Evolutionary conservation across 2,797 vertebrate species (phyloP), one percentile per base, ranked within the genome.

Genomic region (Apogon hyalosoma): DNA sequence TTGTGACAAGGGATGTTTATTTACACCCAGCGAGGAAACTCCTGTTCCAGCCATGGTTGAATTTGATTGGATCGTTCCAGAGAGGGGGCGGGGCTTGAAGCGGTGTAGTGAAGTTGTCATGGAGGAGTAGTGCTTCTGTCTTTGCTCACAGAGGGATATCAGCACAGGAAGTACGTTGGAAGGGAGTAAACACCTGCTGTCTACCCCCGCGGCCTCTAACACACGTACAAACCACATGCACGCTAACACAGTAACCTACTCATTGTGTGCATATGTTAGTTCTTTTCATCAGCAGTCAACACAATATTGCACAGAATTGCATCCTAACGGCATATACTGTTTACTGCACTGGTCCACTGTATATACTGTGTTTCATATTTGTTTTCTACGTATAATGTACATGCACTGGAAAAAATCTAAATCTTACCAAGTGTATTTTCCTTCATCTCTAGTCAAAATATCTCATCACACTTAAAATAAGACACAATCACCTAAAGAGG

Each of bases 141-240:
- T 59, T 57, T 65, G 63, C 72, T 84, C 62, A 63, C 52, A 21
- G 61, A 73, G 78, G 79, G 77, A 81, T 80, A 63, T 87, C 70
- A 77, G 76, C 79, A 89, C 92, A 94, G 92, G 92, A 93, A 94
- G 88, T 91, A 87, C 83, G 88, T 92, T 91, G 80, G 63, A 69
- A 73, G 86, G 87, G 77, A 80, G 80, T 85, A 90, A 89, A 88
- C 93, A 94, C 93, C 93, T 94, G 93, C 89, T 83, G 61, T 62
- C 51, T 10, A 11, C 18, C 48, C 53, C 24, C 68, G 24, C 76
- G 9, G 21, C 24, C 68, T 61, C 60, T 50, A 55, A 68, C 75
- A 76, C 58, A 74, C 33, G 73, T 45, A 66, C 68, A 79, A 66
- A 82, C 81, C 80, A 48, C 85, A 62, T 53, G 62, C 9, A 2